A percentile compares a stretch with the other conserved stretches of the same genome.
These are phyloP conservation scores for Aptenodytes patagonicus DNA, from an alignment of 2,113 vertebrate species.

Conservation along the genomic window DNA sequence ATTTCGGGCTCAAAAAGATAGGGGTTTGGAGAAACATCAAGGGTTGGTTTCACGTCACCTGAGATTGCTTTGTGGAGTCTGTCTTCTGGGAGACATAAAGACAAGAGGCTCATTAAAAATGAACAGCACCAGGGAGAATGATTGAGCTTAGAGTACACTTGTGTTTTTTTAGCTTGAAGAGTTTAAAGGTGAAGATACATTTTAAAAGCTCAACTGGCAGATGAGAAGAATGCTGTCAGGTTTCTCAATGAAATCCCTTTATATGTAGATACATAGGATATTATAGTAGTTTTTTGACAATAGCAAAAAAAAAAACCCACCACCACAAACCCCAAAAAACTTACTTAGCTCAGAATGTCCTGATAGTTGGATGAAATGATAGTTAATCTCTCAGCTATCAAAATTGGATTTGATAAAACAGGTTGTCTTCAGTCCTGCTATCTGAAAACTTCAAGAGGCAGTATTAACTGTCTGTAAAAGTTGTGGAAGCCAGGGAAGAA, in stretches of 20 bases:
- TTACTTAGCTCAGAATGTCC: not conserved
- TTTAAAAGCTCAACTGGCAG: conserved; percentile 75
- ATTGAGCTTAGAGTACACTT: conserved; percentile 71
- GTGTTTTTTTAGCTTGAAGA: conserved; percentile 69
- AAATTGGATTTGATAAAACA: not conserved
- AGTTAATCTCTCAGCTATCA: not conserved
- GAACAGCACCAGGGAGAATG: conserved; percentile 70
- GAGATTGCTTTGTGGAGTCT: conserved; percentile 80
- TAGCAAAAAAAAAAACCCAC: not conserved
- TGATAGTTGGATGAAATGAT: not conserved
- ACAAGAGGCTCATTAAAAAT: conserved; percentile 80
- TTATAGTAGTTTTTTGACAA: not conserved
- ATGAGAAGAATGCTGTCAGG: conserved; percentile 56
- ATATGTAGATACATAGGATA: not conserved
- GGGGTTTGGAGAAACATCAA: conserved; percentile 68
- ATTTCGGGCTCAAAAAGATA: conserved; percentile 75
- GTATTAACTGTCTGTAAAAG: not conserved
- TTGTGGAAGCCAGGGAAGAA: not conserved
- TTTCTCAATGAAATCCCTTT: conserved; percentile 34
- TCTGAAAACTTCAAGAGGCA: not conserved
- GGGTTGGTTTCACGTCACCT: conserved; percentile 80
- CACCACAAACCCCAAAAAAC: not conserved
- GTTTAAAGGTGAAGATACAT: conserved; percentile 67
- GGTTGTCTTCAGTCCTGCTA: not conserved
- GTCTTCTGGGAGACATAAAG: conserved; percentile 72